Percentiles rank a stretch among this genome's conserved stretches.
Conservation (phyloP, 2,113 vertebrate species). For the Bubo scandiacus region DNA sequence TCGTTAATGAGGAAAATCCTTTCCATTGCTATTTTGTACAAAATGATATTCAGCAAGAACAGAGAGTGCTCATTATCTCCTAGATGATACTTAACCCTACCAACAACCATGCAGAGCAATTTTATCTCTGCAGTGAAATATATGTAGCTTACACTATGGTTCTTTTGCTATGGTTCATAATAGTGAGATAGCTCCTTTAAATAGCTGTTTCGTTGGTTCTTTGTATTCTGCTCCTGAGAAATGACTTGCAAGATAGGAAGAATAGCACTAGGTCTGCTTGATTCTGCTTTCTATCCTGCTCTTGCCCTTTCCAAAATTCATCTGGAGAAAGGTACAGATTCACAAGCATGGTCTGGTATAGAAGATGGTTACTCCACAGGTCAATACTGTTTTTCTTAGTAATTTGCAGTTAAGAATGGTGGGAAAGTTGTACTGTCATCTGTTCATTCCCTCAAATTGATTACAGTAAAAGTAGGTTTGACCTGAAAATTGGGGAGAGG, state of each 20-base stretch:
- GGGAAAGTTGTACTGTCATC: background rate
- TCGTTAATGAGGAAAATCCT: slow-evolving; percentile 32
- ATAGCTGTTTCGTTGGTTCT: background rate
- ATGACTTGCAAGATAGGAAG: background rate
- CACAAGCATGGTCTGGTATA: background rate
- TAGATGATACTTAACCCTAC: background rate
- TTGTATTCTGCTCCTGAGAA: background rate
- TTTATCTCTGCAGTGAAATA: background rate
- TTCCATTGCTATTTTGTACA: slow-evolving; percentile 8
- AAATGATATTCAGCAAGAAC: background rate
- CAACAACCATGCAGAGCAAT: background rate
- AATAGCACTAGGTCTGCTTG: background rate
- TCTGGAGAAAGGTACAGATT: background rate
- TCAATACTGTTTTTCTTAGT: background rate
- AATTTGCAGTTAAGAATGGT: background rate
- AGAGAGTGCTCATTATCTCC: background rate
- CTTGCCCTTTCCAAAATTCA: background rate
- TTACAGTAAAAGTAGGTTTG: background rate
- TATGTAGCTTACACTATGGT: background rate
- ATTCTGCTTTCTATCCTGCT: background rate
- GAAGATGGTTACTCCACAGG: background rate
- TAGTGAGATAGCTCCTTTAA: background rate
- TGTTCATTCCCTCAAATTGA: background rate
- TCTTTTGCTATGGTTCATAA: background rate
- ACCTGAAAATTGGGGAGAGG: background rate